A percentile compares a stretch with the other conserved stretches of the same genome.
Conservation (phyloP, 2,888 invertebrate genomes). For the Furcula furcula region DNA sequence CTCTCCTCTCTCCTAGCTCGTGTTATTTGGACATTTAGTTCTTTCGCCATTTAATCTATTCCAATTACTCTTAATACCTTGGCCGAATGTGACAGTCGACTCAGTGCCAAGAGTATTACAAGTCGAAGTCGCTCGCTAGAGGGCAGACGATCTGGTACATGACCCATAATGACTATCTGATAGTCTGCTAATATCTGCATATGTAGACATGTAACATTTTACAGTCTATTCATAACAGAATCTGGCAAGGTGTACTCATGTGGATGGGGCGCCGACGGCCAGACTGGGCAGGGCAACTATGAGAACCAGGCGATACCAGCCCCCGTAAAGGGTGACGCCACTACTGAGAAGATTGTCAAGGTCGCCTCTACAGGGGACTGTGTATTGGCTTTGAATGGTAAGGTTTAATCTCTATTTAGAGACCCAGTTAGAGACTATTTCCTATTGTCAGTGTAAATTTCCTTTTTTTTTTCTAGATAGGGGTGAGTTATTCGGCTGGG, state of each 20-base stretch:
- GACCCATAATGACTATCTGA: too few species aligned
- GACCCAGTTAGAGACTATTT: too few species aligned
- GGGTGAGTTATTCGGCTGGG: slow-evolving; percentile 98
- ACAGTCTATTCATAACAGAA: slow-evolving; percentile 88
- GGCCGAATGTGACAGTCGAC: too few species aligned
- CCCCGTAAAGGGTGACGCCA: slow-evolving; percentile 89
- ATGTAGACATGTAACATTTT: slow-evolving; percentile 46
- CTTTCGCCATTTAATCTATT: too few species aligned
- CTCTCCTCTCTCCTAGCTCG: too few species aligned
- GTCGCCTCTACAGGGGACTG: slow-evolving; percentile 92
- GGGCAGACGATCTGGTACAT: too few species aligned
- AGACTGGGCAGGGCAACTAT: slow-evolving; percentile 91
- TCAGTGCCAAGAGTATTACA: too few species aligned
- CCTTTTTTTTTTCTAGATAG: slow-evolving; percentile 81
- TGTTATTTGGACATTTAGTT: too few species aligned
- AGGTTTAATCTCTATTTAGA: slow-evolving; percentile 9
- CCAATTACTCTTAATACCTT: too few species aligned
- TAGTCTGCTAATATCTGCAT: too few species aligned
- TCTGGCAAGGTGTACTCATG: slow-evolving; percentile 92
- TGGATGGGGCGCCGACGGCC: slow-evolving; percentile 98
- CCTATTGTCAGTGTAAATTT: too few species aligned
- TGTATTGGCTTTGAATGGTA: slow-evolving; percentile 93
- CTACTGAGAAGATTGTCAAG: slow-evolving; percentile 90
- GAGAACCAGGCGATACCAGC: slow-evolving; percentile 82
- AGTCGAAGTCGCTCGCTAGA: too few species aligned